These are phyloP conservation scores for Thunnus albacares DNA, from an alignment of 2,797 vertebrate species.

Conservation along the genomic window DNA sequence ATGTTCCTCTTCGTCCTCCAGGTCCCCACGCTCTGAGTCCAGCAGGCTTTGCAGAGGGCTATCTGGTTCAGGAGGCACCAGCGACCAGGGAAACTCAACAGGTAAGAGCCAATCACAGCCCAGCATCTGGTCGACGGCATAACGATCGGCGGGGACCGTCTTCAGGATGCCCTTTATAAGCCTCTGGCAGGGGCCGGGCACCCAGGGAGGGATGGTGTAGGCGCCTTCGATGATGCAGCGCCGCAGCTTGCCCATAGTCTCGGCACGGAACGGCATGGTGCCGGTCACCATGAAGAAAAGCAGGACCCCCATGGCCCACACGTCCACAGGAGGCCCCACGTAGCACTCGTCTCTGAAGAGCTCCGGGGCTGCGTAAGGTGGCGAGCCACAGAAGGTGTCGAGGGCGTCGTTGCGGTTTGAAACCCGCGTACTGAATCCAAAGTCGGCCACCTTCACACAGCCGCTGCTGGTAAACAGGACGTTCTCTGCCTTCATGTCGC, in stretches of 20 bases:
- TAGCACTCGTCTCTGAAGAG: slow-evolving; percentile 94
- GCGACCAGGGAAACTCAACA: slow-evolving; percentile 87
- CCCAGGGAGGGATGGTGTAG: slow-evolving; percentile 87
- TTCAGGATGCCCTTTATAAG: slow-evolving; percentile 92
- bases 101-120: slow-evolving; percentile 94
- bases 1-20: slow-evolving; percentile 86
- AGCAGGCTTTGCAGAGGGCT: slow-evolving; percentile 84
- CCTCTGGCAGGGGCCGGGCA: slow-evolving; percentile 91
- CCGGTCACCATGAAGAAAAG: slow-evolving; percentile 95
- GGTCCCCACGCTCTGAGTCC: slow-evolving; percentile 56
- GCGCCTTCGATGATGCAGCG: slow-evolving; percentile 88
- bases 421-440: slow-evolving; percentile 94
- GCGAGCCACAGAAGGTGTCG: slow-evolving; percentile 96
- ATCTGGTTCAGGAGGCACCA: slow-evolving; percentile 81
- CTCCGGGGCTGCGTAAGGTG: slow-evolving; percentile 95
- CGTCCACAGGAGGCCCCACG: slow-evolving; percentile 90
- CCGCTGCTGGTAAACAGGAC: slow-evolving; percentile 89
- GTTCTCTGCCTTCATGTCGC: slow-evolving; percentile 97
- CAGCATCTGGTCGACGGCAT: slow-evolving; percentile 90
- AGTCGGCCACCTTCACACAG: slow-evolving; percentile 95
- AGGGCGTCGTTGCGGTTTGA: slow-evolving; percentile 86
- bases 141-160: slow-evolving; percentile 84
- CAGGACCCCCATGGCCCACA: slow-evolving; percentile 96
- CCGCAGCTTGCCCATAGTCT: slow-evolving; percentile 93
- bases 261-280: slow-evolving; percentile 94